Base-by-base conservation (phyloP, 2,113 vertebrate genomes). In the Xiphophorus hellerii region DNA sequence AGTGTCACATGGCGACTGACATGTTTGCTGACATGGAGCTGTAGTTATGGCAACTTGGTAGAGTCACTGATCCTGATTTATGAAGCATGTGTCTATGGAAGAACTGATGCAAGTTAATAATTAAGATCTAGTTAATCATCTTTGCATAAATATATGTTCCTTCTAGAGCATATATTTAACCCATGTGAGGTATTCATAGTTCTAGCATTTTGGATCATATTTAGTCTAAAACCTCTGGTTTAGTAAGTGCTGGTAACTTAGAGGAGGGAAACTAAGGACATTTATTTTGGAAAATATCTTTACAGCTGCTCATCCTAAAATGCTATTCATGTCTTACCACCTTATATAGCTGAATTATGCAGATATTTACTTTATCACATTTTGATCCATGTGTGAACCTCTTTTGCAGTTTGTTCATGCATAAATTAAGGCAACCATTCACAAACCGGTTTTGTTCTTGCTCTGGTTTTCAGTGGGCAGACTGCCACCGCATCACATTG, bases 41-140 rank as follows among this genome's bases (percentile, higher is more conserved):
- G 90, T 92, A 60, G 78, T 87, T 80, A 92, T 91, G 75, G 90
- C 73, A 91, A 92, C 87, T 33, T 86, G 73, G 77, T 82, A 58
- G 85, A 89, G 88, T 83, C 80, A 84, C 74, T 69, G 62, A 67
- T 87, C 66, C 90, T 76, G 85, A 70, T 91, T 74, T 86, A 78
- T 76, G 80, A 64, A 74, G 58, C 74, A 17, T 61, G 30, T 75
- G 68, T 79, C 62, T 70, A 35, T 66, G 69, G 73, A 76, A 3
- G 1, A 63, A 70, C 35, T 44, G 35, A 63, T 82, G 71, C 74
- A 65, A 64, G 62, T 42, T 74, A 71, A 77, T 74, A 67, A 84
- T 74, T 77, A 75, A 80, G 78, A 67, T 67, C 69, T 58, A 72
- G 44, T 48, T 48, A 6, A 48, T 17, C 17, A 48, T 48, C 17